A percentile compares a stretch with the other conserved stretches of the same genome.
phyloP scores from a whole-genome alignment of 1,140 invertebrate species.

The Marisa cornuarietis region DNA sequence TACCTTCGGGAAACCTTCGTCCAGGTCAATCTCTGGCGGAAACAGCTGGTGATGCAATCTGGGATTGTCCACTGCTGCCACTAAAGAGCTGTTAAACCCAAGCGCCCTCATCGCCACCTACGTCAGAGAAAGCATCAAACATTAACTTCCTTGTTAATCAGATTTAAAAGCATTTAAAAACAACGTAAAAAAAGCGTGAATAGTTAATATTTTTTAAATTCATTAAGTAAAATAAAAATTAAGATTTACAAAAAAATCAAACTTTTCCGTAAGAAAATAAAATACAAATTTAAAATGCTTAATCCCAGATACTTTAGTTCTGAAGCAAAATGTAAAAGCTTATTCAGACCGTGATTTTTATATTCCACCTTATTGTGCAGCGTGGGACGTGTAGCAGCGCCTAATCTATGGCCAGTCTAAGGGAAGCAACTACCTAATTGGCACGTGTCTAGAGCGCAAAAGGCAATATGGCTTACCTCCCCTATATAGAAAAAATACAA shows the following conservation, averaged over 20 bases:
- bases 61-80: slow-evolving; percentile 86
- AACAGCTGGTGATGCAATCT: slow-evolving; percentile 92
- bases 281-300: neutral
- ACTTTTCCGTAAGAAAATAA: neutral
- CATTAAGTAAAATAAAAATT: neutral
- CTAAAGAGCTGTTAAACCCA: slow-evolving; percentile 86
- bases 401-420: too few relatives aligned
- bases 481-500: too few relatives aligned
- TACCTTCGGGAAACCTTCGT: slow-evolving; percentile 74
- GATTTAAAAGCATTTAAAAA: too few relatives aligned
- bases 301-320: too few relatives aligned
- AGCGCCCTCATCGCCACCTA: slow-evolving; percentile 82
- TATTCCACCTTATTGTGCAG: neutral
- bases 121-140: neutral
- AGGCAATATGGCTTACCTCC: too few relatives aligned
- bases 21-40: slow-evolving; percentile 83
- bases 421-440: too few relatives aligned
- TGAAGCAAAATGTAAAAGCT: too few relatives aligned
- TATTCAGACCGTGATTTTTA: too few relatives aligned
- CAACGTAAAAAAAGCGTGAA: too few relatives aligned
- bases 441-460: too few relatives aligned
- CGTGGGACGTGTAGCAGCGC: too few relatives aligned
- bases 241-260: neutral
- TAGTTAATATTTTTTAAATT: too few relatives aligned
- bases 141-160: neutral